Base-by-base conservation (phyloP, 2,888 invertebrate genomes). In the Agonopterix alstromeriana region DNA sequence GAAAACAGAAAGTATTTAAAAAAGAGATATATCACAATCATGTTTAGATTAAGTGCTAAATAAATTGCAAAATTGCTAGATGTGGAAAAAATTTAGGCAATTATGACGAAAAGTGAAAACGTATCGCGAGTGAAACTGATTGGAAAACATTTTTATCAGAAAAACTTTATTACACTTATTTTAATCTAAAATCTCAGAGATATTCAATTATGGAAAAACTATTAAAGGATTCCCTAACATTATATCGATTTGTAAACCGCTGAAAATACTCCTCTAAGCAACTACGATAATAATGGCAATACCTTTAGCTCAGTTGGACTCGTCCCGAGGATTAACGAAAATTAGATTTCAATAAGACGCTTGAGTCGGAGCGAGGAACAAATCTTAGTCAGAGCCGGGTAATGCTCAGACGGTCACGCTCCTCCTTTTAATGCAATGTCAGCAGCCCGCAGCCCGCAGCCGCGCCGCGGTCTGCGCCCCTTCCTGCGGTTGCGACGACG, bases 341-440 rank as follows among this genome's bases (percentile, higher is more conserved):
- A 87, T 86, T 85, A 82, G 82, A 86, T 87, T 87, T 85, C 87
- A 85, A 86, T 86, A 85, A 86, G 84, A 85, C 80, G 84, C 73
- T 81, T 79, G 81, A 77, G 72, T 65, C 77, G 74, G 66, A 68
- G 68, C 74, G 72, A 64, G 73, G 70, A 72, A 77, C 78, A 77
- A 78, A 80, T 76, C 80, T 74, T 74, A 78, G 74, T 70, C 69
- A 73, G 74, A 80, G 77, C 78, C 73, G 76, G 67, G 73, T 71
- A 77, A 72, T 69, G 72, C 72, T 65, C 73, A 74, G 80, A 78
- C 77, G 78, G 81, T 79, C 83, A 84, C 80, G 82, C 71, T 78
- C 67, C 70, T 74, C 70, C 70, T 77, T 76, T 72, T 74, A 81
- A 77, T 77, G 82, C 80, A 70, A 74, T 70, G 77, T 79, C 82